Evolutionary conservation across 2,888 invertebrate genomes (phyloP).

Genomic region (Meiosimyza platycephala): DNA sequence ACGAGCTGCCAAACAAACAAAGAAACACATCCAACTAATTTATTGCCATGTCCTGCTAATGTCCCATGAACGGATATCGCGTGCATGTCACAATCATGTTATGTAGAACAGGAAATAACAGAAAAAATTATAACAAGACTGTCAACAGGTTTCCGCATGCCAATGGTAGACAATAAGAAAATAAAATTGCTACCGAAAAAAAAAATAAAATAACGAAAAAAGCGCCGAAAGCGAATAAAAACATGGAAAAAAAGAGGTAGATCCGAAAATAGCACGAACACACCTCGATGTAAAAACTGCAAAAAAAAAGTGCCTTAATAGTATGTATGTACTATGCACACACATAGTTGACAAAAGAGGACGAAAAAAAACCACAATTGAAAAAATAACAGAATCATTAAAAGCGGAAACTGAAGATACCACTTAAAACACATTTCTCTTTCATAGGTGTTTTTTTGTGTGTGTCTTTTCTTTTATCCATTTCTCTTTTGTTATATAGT

Average conservation of each 20-base stretch:
- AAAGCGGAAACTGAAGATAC: too few species aligned
- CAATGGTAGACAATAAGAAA: conserved; percentile 1
- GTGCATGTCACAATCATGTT: background rate
- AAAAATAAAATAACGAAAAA: background rate
- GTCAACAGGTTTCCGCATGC: conserved; percentile 24
- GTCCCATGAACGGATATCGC: conserved; percentile 13
- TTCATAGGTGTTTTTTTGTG: too few species aligned
- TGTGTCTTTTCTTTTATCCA: too few species aligned
- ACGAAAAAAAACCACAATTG: too few species aligned
- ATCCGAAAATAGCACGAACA: background rate
- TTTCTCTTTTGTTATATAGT: too few species aligned
- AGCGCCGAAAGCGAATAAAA: background rate
- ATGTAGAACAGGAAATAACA: background rate
- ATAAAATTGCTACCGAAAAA: background rate
- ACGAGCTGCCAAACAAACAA: background rate
- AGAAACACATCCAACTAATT: background rate
- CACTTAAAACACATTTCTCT: too few species aligned
- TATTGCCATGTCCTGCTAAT: background rate
- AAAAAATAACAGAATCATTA: too few species aligned
- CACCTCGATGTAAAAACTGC: background rate
- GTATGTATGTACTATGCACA: too few species aligned
- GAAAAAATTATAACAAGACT: conserved; percentile 1
- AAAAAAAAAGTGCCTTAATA: too few species aligned
- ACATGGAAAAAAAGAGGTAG: background rate
- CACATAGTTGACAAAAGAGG: too few species aligned